Evolutionary conservation across 2,888 invertebrate genomes (phyloP), one percentile per base, ranked within the genome.

Genomic region (Lycophotia porphyrea): DNA sequence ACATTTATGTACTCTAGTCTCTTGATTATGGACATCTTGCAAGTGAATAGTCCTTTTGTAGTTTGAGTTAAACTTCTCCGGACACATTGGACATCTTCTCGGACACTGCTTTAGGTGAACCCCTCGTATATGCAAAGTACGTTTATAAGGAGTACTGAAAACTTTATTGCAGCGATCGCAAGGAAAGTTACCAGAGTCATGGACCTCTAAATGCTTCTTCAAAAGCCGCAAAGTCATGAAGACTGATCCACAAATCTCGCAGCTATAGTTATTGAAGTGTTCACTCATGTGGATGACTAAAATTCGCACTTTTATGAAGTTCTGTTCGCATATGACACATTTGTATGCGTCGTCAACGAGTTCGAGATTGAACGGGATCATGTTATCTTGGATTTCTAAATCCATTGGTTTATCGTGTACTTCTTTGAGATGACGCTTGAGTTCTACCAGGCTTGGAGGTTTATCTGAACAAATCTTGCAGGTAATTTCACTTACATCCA

Each of bases 281-380:
- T 94, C 95, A 76, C 95, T 96, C 96, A 96, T 96, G 68, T 96
- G 96, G 4, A 96, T 96, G 0, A 96, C 96, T 34, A 96, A 87
- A 60, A 94, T 93, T 4, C 96, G 89, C 0, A 96, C 91, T 93
- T 96, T 96, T 44, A 95, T 94, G 66, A 96, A 96, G 9, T 82
- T 91, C 67, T 95, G 90, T 1, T 93, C 90, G 76, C 96, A 96
- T 34, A 96, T 91, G 0, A 95, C 95, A 78, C 96, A 96, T 78
- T 90, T 92, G 79, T 94, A 96, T 0, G 92, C 91, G 3, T 92
- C 93, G 1, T 92, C 92, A 1, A 87, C 84, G 0, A 91, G 83
- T 15, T 93, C 93, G 0, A 96, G 81, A 79, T 94, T 95, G 71
- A 95, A 96, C 0, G 96, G 96, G 80, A 96, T 96, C 82, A 96